phyloP scores from a whole-genome alignment of 2,113 vertebrate genomes.

The Mesoclemmys tuberculata region DNA sequence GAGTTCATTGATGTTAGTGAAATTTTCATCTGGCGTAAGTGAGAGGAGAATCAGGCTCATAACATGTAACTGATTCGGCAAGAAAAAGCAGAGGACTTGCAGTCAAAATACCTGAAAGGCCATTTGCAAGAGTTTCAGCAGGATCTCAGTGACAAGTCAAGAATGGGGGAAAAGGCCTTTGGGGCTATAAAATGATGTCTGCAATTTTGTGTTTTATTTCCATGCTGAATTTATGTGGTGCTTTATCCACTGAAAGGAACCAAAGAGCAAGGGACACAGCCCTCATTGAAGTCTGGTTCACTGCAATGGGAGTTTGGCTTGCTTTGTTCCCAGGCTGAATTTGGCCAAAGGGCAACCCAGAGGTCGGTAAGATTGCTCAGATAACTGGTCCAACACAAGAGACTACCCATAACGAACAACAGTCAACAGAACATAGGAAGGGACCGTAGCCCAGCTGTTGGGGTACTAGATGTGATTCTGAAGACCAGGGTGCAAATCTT shows the following conservation, averaged over 20 bases:
- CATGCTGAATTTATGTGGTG: rapidly evolving
- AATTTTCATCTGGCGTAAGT: not conserved
- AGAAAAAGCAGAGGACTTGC: not conserved
- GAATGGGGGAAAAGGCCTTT: not conserved
- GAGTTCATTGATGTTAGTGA: not conserved
- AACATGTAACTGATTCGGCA: rapidly evolving
- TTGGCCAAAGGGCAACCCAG: not conserved
- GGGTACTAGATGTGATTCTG: not conserved
- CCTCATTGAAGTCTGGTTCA: not conserved
- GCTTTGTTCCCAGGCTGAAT: not conserved
- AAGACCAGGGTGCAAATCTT: not conserved
- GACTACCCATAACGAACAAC: not conserved
- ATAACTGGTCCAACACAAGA: not conserved
- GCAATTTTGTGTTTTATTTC: not conserved
- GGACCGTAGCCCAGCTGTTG: not conserved
- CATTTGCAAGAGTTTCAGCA: not conserved
- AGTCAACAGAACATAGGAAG: not conserved
- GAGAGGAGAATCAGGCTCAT: not conserved
- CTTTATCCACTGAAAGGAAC: not conserved
- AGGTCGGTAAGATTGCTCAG: not conserved
- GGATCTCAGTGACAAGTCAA: not conserved
- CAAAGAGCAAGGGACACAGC: not conserved
- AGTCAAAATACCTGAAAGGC: not conserved
- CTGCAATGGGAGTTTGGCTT: not conserved
- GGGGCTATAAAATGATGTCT: not conserved